A percentile compares a stretch with the other conserved stretches of the same genome.
phyloP scores from a whole-genome alignment of 2,888 invertebrate genomes.

The Meteorus colon region DNA sequence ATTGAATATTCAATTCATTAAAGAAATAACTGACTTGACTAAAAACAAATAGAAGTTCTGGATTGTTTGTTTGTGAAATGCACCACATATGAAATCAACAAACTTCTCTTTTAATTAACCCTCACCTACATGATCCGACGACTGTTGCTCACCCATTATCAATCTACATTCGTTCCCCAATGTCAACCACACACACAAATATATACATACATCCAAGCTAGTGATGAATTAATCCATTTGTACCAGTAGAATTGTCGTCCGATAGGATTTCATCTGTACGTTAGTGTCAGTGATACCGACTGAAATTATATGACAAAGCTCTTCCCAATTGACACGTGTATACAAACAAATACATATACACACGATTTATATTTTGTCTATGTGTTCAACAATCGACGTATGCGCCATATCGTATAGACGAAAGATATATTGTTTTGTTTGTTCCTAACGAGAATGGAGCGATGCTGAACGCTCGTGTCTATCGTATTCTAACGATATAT shows the following conservation, averaged over 20 bases:
- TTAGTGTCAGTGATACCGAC: slow-evolving; percentile 31
- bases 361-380: not conserved
- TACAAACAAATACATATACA: slow-evolving; percentile 5
- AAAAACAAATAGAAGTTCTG: not conserved
- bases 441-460: slow-evolving; percentile 10
- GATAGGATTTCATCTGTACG: slow-evolving; percentile 33
- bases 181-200: not conserved
- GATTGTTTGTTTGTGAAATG: too few relatives aligned
- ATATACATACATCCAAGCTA: not conserved
- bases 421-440: not conserved
- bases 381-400: not conserved
- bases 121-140: too few relatives aligned
- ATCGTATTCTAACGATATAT: not conserved
- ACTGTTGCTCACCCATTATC: slow-evolving; percentile 3
- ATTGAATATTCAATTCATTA: too few relatives aligned
- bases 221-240: slow-evolving; percentile 22
- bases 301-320: slow-evolving; percentile 29
- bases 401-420: not conserved
- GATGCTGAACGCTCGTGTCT: not conserved
- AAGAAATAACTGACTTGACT: not conserved
- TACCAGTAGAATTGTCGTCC: slow-evolving; percentile 23
- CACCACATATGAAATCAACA: too few relatives aligned
- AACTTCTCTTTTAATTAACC: not conserved
- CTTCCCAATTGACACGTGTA: not conserved
- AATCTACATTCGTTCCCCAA: not conserved